A percentile compares a stretch with the other conserved stretches of the same genome.
These are phyloP conservation scores for Polypterus bichir DNA, from an alignment of 2,113 vertebrate genomes.

Conservation along the genomic window DNA sequence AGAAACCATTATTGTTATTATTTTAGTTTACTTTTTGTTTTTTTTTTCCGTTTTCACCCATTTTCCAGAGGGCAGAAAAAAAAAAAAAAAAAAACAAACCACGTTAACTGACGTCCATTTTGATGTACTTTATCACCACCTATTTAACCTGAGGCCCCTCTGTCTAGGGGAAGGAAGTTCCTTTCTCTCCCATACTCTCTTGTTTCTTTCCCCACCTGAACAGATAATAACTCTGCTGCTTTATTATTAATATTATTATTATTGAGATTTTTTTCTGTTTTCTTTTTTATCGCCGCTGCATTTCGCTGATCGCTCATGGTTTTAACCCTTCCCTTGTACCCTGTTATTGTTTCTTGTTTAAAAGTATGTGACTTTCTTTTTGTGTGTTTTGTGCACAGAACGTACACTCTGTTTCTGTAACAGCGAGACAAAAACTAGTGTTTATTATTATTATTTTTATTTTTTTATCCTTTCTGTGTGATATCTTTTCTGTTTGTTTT, in stretches of 20 bases:
- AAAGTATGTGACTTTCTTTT: too few species aligned
- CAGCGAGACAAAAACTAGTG: too few species aligned
- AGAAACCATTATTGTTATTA: constrained; percentile 30
- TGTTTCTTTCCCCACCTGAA: too few species aligned
- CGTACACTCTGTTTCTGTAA: too few species aligned
- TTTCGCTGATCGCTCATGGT: too few species aligned
- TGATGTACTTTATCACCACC: constrained; percentile 37
- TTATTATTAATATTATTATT: constrained; percentile 16
- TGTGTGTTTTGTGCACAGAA: too few species aligned
- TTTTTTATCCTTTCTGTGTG: constrained; percentile 26
- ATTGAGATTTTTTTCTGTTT: constrained; percentile 8
- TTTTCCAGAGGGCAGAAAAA: constrained; percentile 57
- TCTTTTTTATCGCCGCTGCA: too few species aligned
- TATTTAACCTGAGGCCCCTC: constrained; percentile 32
- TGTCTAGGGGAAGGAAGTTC: constrained; percentile 38
- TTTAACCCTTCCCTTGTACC: too few species aligned
- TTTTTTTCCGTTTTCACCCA: constrained; percentile 51
- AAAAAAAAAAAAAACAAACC: constrained; percentile 7
- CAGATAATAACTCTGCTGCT: too few species aligned
- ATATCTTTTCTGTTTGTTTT: constrained; percentile 48
- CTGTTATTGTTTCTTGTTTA: too few species aligned
- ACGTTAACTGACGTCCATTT: constrained; percentile 23
- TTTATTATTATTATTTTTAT: constrained; percentile 19
- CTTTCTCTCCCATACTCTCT: constrained; percentile 52
- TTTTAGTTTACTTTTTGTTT: background rate